Percentiles rank a stretch among this genome's conserved stretches.
These are phyloP conservation scores for Siniperca knerii DNA, from an alignment of 2,113 vertebrate species.

Conservation along the genomic window DNA sequence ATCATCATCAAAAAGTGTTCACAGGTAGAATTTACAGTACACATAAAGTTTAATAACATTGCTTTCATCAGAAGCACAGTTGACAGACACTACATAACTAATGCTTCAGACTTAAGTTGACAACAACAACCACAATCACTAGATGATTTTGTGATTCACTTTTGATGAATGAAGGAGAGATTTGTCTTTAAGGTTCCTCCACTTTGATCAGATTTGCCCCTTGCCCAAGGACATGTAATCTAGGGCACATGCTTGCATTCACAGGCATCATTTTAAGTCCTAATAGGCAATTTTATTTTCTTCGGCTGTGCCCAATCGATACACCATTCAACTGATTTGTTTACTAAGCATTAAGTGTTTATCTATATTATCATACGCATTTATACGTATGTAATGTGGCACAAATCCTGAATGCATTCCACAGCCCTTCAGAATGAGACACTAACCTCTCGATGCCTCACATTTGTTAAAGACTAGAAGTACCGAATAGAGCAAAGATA, in stretches of 20 bases:
- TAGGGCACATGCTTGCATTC: conserved; percentile 9
- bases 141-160: neutral
- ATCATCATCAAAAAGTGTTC: neutral
- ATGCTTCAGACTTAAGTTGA: neutral
- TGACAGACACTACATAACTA: neutral
- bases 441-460: neutral
- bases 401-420: conserved; percentile 10
- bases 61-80: conserved; percentile 6
- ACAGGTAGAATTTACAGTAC: conserved; percentile 55
- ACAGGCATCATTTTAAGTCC: neutral
- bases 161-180: neutral
- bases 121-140: neutral
- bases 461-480: neutral
- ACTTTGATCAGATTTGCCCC: neutral
- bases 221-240: neutral
- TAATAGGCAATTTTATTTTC: neutral
- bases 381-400: neutral
- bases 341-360: neutral
- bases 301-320: neutral
- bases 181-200: no score
- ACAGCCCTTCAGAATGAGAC: conserved; percentile 3
- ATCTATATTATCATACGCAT: neutral
- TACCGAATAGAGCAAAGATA: neutral
- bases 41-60: conserved; percentile 26
- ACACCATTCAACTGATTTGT: neutral